Base-by-base conservation (phyloP, 2,797 vertebrate species). In the Sebastes cheni region DNA sequence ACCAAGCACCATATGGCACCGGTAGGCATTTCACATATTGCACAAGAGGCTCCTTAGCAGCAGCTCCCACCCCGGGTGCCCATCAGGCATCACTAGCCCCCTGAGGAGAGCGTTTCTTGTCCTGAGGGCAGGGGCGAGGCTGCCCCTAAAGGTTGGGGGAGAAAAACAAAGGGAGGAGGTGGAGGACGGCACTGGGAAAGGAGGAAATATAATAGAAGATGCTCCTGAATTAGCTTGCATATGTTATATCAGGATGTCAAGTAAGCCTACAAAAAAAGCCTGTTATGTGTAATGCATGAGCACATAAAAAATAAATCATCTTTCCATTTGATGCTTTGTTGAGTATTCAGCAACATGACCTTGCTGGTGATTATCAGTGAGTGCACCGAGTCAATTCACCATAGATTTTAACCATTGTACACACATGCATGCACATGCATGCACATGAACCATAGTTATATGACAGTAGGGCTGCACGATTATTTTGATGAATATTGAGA, bases 81-180 rank as follows among this genome's bases (percentile, higher is more conserved):
- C 22, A 18, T 62, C 78, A 69, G 64, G 80, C 76, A 27, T 36
- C 22, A 67, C 74, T 60, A 7, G 18, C 60, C 71, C 78, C 80
- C 84, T 6, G 70, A 80, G 82, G 76, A 78, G 67, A 56, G 46
- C 29, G 65, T 34, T 62, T 73, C 58, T 50, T 20, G 67, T 76
- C 86, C 77, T 79, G 32, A 73, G 67, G 79, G 82, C 70, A 77
- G 59, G 78, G 79, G 82, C 23, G 77, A 91, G 88, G 88, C 88
- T 72, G 56, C 67, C 54, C 70, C 12, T 55, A 14, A 18, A 67
- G 61, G 79, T 12, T 27, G 34, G 39, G 27, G 27, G 23, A 60
- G 54, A 32, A 77, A 77, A 78, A 86, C 78, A 87, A 86, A 87
- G 36, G 60, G 59, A 14, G 56, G 61, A 80, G 72, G 61, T 8